These are phyloP conservation scores for Heliconius melpomene DNA, from an alignment of 1,140 invertebrate genomes.

Conservation along the genomic window DNA sequence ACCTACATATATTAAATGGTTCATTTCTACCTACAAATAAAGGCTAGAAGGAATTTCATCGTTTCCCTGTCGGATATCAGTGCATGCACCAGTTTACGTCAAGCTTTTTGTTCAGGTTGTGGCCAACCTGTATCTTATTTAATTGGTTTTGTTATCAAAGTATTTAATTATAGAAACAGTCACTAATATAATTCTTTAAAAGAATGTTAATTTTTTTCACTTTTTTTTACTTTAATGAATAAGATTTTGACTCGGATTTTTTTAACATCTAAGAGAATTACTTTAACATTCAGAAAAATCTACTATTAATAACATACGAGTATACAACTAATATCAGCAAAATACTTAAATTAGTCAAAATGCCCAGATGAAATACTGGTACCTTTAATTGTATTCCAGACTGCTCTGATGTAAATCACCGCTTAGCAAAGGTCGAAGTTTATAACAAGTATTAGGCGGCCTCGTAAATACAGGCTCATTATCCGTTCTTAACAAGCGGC, in stretches of 20 bases:
- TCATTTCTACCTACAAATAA: constrained; percentile 16
- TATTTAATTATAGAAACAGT: not conserved
- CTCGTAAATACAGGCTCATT: constrained; percentile 66
- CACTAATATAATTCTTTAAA: not conserved
- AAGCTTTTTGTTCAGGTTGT: not conserved
- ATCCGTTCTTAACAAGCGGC: constrained; percentile 55
- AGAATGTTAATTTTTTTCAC: no score
- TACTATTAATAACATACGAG: no score
- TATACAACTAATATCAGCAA: no score
- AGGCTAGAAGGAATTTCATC: constrained; percentile 25
- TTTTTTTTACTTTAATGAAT: no score
- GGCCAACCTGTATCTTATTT: not conserved
- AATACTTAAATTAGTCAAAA: constrained; percentile 19
- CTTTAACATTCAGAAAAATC: no score
- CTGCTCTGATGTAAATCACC: not conserved
- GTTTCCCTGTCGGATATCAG: constrained; percentile 19
- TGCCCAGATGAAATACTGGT: not conserved
- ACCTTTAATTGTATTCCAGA: constrained; percentile 9
- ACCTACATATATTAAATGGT: constrained; percentile 8
- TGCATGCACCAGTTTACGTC: constrained; percentile 20
- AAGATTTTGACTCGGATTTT: no score
- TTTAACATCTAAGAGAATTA: no score
- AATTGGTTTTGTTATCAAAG: not conserved
- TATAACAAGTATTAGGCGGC: constrained; percentile 49
- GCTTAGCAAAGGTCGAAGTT: constrained; percentile 39